phyloP scores from a whole-genome alignment of 2,113 vertebrate genomes.

The Amphiprion percula region DNA sequence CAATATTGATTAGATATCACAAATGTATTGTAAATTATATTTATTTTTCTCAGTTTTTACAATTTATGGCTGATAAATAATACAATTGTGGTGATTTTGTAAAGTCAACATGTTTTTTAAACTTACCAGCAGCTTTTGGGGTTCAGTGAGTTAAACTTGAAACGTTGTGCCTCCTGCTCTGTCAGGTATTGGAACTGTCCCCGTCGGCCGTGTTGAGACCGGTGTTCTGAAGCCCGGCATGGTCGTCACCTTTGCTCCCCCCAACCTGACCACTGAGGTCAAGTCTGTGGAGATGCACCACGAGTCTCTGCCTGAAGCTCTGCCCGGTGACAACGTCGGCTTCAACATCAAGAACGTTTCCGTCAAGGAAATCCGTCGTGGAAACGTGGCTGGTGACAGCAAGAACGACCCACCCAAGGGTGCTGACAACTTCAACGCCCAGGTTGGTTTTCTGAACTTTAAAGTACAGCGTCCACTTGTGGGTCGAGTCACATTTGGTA shows the following conservation, averaged over 20 bases:
- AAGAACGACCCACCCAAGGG: slow-evolving; percentile 86
- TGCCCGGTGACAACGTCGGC: slow-evolving; percentile 86
- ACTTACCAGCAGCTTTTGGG: too few relatives aligned
- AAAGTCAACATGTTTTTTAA: too few relatives aligned
- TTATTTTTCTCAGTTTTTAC: too few relatives aligned
- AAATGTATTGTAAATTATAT: too few relatives aligned
- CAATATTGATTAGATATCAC: too few relatives aligned
- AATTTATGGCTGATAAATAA: too few relatives aligned
- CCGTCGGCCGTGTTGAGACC: slow-evolving; percentile 87
- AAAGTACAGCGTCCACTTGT: not conserved
- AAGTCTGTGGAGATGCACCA: slow-evolving; percentile 90
- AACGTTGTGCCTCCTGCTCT: not conserved
- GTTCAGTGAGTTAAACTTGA: too few relatives aligned
- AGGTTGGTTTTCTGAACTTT: slow-evolving; percentile 71
- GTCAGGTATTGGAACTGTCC: slow-evolving; percentile 87
- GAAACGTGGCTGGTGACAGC: slow-evolving; percentile 87
- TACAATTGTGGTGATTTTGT: too few relatives aligned
- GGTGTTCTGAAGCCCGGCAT: slow-evolving; percentile 85
- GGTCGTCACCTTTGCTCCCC: slow-evolving; percentile 87
- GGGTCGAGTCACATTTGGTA: accelerated
- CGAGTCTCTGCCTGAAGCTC: slow-evolving; percentile 82
- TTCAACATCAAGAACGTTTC: slow-evolving; percentile 89
- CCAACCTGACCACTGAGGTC: slow-evolving; percentile 86
- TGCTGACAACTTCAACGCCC: slow-evolving; percentile 82
- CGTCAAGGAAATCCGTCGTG: slow-evolving; percentile 87